phyloP scores from a whole-genome alignment of 2,797 vertebrate species.

The Sebastes nivosus region DNA sequence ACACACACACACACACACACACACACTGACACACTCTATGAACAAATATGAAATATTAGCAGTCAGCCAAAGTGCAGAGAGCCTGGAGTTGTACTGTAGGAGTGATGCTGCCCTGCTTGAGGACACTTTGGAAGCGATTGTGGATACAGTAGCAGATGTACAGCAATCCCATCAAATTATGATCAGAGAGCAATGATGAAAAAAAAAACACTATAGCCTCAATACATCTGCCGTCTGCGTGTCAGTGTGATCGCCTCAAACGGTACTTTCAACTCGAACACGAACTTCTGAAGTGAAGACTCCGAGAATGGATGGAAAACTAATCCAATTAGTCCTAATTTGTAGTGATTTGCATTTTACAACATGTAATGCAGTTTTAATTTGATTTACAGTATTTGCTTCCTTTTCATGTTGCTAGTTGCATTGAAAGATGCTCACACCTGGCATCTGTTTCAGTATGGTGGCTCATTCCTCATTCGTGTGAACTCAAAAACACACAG shows the following conservation, averaged over 20 bases:
- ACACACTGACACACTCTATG: not conserved
- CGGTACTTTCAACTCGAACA: not conserved
- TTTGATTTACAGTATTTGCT: not conserved
- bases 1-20: not conserved
- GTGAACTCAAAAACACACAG: not conserved
- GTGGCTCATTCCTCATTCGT: constrained; percentile 23
- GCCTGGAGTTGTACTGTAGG: not conserved
- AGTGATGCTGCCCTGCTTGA: constrained; percentile 7
- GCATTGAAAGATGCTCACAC: not conserved
- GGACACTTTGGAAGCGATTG: constrained; percentile 12
- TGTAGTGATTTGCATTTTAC: not conserved
- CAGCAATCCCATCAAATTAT: constrained; percentile 26
- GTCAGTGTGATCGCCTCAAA: constrained; percentile 5
- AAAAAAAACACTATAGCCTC: not conserved
- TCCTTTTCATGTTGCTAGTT: not conserved
- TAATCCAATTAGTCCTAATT: not conserved
- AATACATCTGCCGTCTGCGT: not conserved
- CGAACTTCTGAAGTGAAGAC: not conserved
- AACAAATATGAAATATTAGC: not conserved
- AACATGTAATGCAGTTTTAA: not conserved
- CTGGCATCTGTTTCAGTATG: constrained; percentile 24
- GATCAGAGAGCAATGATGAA: not conserved
- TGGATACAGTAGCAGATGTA: constrained; percentile 13
- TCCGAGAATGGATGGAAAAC: not conserved
- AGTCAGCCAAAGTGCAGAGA: constrained; percentile 22